Evolutionary conservation across 2,113 vertebrate species (phyloP).

Genomic region (Sinocyclocheilus rhinocerous): DNA sequence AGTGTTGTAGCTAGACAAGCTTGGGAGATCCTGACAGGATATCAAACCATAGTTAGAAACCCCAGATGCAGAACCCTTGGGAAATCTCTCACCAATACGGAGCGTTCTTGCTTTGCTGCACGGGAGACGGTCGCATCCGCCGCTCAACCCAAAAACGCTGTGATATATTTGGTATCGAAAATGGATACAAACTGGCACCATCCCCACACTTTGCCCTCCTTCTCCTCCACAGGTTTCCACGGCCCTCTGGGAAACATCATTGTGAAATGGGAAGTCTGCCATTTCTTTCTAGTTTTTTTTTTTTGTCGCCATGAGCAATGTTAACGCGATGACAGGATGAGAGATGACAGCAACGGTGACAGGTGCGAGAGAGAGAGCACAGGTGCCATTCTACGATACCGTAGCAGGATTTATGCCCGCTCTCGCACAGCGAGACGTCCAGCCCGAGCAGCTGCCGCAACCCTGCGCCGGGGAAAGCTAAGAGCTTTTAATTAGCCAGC

Average conservation of each 20-base stretch:
- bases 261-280: slow-evolving; percentile 70
- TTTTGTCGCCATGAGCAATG: slow-evolving; percentile 76
- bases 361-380: slow-evolving; percentile 84
- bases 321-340: slow-evolving; percentile 93
- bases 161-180: background rate
- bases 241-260: slow-evolving; percentile 77
- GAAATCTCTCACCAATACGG: background rate
- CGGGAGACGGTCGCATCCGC: background rate
- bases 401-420: slow-evolving; percentile 89
- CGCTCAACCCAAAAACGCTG: background rate
- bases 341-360: slow-evolving; percentile 81
- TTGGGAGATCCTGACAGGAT: slow-evolving; percentile 87
- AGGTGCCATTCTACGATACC: slow-evolving; percentile 86
- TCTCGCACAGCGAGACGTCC: slow-evolving; percentile 74
- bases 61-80: background rate
- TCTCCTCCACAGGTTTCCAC: slow-evolving; percentile 67
- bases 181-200: background rate
- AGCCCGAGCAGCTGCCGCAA: slow-evolving; percentile 85
- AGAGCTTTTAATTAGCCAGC: slow-evolving; percentile 96
- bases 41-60: slow-evolving; percentile 76
- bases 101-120: background rate
- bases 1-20: slow-evolving; percentile 79
- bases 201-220: slow-evolving; percentile 22
- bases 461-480: slow-evolving; percentile 88
- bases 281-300: slow-evolving; percentile 8